Evolutionary conservation across 2,797 vertebrate species (phyloP), one percentile per base, ranked within the genome.

Genomic region (Sebastes iracundus): DNA sequence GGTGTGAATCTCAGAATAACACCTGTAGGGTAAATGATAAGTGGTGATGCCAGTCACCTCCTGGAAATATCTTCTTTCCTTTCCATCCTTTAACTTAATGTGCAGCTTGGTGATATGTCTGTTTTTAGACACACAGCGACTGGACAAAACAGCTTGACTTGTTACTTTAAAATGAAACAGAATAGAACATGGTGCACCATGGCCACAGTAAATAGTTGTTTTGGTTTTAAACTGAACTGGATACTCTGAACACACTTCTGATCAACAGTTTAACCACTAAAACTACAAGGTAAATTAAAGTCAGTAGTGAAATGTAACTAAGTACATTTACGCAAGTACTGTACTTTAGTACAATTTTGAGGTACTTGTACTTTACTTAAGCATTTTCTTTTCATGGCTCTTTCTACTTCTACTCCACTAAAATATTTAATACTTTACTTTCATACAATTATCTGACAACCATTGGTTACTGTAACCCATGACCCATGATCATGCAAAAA

Each of bases 1-100:
- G 30, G 69, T 85, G 75, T 66, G 58, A 68, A 63, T 76, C 49
- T 63, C 62, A 46, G 22, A 38, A 27, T 65, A 55, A 64, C 60
- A 74, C 30, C 42, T 80, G 30, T 23, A 32, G 38, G 42, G 59
- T 73, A 55, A 73, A 68, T 63, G 20, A 69, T n/a, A 77, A 64
- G 42, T n/a, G 2, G 8, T 63, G 52, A 77, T 25, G 23, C 14
- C 63, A 13, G 35, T 55, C 30, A 69, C 9, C 20, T 60, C 10
- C 3, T 10, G 23, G 46, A 53, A 32, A 72, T 52, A 0, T 59
- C 20, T 5, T 32, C 20, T 23, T 46, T 27, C 59, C 13, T 53
- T 18, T 63, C 11, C 62, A 33, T 56, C 11, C 53, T n/a, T 42
- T 42, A 63, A 22, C 7, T 25, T n/a, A 53, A 32, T 42, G 12